Evolutionary conservation across 2,888 invertebrate genomes (phyloP), one percentile per base, ranked within the genome.

Genomic region (Eretmocerus hayati): DNA sequence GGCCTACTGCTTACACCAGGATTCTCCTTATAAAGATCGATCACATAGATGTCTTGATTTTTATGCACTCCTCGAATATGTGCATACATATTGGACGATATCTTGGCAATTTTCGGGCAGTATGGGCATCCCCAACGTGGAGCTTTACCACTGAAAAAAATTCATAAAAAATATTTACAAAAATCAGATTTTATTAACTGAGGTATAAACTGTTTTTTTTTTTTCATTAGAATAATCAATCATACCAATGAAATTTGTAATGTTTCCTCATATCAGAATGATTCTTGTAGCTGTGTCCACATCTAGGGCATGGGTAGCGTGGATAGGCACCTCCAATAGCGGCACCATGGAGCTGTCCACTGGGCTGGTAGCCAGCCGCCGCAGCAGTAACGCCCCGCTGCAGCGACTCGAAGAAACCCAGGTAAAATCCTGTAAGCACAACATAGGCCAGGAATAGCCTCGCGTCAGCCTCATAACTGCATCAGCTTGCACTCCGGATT

Each of bases 81-180:
- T n/a, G 62, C 60, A 35, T 59, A 62, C 56, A 66, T 61, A 42
- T 68, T 67, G 2, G 62, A 64, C 18, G 62, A 61, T 20, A 60
- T 59, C 40, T 62, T 63, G 21, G 58, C 46, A 16, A 58, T 53
- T 42, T 61, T 62, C 4, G 51, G 54, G 23, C 63, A 63, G 32
- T 65, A 65, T 0, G 67, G 66, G 46, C 71, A 72, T 40, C 64
- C 59, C 57, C 69, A 72, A 22, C 67, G 63, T 4, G 72, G 69
- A 19, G 63, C 63, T 48, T 63, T 62, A 9, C 69, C 69, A 44
- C 71, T n/a, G n/a, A n/a, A n/a, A n/a, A n/a, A n/a, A n/a, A n/a
- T n/a, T n/a, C n/a, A n/a, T n/a, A n/a, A n/a, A n/a, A n/a, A n/a
- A n/a, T n/a, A n/a, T n/a, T n/a, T n/a, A n/a, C n/a, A n/a, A n/a